Evolutionary conservation across 1,140 invertebrate species (phyloP).

Genomic region (Tetramorium alpestre): DNA sequence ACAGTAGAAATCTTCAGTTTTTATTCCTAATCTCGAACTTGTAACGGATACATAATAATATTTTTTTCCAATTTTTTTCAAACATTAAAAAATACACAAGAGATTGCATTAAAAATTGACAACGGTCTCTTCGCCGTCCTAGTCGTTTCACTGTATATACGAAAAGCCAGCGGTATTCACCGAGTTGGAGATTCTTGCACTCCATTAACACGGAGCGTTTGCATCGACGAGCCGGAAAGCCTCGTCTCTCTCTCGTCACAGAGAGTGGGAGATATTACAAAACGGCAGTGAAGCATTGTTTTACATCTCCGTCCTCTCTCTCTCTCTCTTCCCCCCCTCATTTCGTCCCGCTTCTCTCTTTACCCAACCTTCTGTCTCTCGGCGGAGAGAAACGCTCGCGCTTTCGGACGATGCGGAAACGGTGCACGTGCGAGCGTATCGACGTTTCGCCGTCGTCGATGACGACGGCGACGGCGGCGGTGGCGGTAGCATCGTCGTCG

Average conservation of each 20-base stretch:
- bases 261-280: constrained; percentile 57
- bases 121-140: neutral
- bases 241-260: constrained; percentile 37
- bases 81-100: neutral
- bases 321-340: neutral
- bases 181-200: constrained; percentile 57
- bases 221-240: constrained; percentile 59
- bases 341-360: neutral
- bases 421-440: constrained; percentile 78
- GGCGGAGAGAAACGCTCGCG: constrained; percentile 59
- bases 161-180: constrained; percentile 47
- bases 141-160: constrained; percentile 27
- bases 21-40: neutral
- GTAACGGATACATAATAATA: neutral
- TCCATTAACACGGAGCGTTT: constrained; percentile 55
- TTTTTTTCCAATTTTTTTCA: neutral
- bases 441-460: constrained; percentile 71
- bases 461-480: constrained; percentile 39
- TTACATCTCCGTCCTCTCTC: constrained; percentile 39
- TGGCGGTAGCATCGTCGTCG: constrained; percentile 9
- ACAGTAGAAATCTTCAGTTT: neutral
- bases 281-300: constrained; percentile 56
- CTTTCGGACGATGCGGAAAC: constrained; percentile 75
- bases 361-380: constrained; percentile 27
- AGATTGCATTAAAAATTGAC: constrained; percentile 10